Base-by-base conservation (phyloP, 2,888 invertebrate genomes). In the Lobophora halterata region DNA sequence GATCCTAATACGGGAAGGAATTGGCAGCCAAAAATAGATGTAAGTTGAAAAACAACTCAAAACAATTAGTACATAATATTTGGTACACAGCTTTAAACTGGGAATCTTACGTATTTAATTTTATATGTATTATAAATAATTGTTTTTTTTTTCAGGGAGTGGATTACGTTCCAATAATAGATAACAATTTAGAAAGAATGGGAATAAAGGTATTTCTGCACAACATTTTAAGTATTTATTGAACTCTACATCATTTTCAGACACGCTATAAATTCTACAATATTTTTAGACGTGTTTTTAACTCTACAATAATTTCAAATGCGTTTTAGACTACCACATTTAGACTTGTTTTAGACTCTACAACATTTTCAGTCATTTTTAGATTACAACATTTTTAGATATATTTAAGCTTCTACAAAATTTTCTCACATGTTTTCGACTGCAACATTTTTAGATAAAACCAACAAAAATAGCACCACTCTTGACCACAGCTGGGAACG, bases 1-100 rank as follows among this genome's bases (percentile, higher is more conserved):
- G 70, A 73, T 29, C 44, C 30, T 7, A 32, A 46, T 12, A 67
- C 69, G 2, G 62, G 63, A 1, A 55, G 28, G 23, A 75, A 75
- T 49, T 46, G 41, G n/a, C 60, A 73, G 28, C 44, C 29, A n/a
- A 30, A 41, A 0, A 46, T 71, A 4, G 52, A 68, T 31, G 75
- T 71, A 46, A 40, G 62, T 48, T 29, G 5, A 3, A 3, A 3
- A 17, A 17, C n/a, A 3, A 3, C 2, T 2, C 17, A 17, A 3
- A 3, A 2, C n/a, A 17, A 5, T 3, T 17, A 17, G 5, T 17
- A 5, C 3, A 3, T 5, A 5, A 17, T 2, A 3, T 17, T 5
- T 3, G 5, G 5, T 5, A 3, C 14, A 3, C 5, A 5, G 3
- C 14, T 2, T 5, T 5, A 17, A 2, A 3, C 5, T 2, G 5